These are phyloP conservation scores for Pocota personata DNA, from an alignment of 2,888 invertebrate genomes.

Conservation along the genomic window DNA sequence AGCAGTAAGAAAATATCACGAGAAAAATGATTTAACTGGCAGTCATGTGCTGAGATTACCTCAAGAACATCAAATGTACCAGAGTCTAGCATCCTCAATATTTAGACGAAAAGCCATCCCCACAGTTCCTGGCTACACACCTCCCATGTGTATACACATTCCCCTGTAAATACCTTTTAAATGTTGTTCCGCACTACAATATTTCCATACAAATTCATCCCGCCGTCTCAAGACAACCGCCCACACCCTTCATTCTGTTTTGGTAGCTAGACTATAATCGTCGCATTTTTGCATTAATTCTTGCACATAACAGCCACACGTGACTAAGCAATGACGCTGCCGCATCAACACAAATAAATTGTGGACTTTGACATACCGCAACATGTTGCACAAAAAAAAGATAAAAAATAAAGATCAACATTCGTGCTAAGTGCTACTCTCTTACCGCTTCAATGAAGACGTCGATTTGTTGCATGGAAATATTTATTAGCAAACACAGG, in stretches of 20 bases:
- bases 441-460: neutral
- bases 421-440: neutral
- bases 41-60: neutral
- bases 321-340: conserved; percentile 34
- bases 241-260: neutral
- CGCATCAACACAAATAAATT: neutral
- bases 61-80: neutral
- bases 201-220: neutral
- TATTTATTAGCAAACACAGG: conserved; percentile 20
- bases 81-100: neutral
- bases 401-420: neutral
- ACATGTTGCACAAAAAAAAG: conserved; percentile 37
- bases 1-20: conserved; percentile 5
- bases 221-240: conserved; percentile 15
- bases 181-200: neutral
- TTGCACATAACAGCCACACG: conserved; percentile 4
- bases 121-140: neutral
- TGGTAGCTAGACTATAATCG: neutral
- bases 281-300: conserved; percentile 51
- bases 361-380: conserved; percentile 24
- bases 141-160: neutral
- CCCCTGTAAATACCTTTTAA: neutral
- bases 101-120: neutral
- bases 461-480: conserved; percentile 13
- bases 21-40: neutral